phyloP scores from a whole-genome alignment of 2,888 invertebrate species.

The Apodemia mormo region DNA sequence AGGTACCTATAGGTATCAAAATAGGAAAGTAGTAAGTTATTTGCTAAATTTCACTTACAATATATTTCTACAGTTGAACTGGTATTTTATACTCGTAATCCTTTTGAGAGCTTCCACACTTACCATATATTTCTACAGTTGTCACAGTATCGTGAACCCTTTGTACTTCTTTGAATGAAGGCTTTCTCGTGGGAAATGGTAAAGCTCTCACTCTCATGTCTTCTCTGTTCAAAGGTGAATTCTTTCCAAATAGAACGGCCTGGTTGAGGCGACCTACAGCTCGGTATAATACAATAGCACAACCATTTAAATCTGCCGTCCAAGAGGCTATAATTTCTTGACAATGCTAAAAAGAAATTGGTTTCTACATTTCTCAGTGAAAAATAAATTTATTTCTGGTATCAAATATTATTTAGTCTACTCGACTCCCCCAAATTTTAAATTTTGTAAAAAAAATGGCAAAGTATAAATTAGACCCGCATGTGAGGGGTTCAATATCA shows the following conservation, averaged over 20 bases:
- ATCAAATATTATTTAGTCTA: conserved; percentile 20
- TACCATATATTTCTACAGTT: conserved; percentile 85
- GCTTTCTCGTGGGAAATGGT: conserved; percentile 91
- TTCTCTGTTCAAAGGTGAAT: conserved; percentile 83
- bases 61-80: too few species aligned
- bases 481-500: too few species aligned
- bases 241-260: conserved; percentile 88
- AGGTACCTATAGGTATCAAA: too few species aligned
- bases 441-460: too few species aligned
- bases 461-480: too few species aligned
- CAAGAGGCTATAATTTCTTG: conserved; percentile 86
- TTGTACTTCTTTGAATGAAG: conserved; percentile 90
- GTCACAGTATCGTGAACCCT: conserved; percentile 87
- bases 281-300: conserved; percentile 88
- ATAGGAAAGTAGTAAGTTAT: too few species aligned
- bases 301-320: conserved; percentile 84
- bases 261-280: conserved; percentile 88
- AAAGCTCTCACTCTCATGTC: conserved; percentile 85
- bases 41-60: too few species aligned
- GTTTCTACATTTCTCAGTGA: too few species aligned
- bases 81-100: too few species aligned
- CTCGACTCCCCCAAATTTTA: too few species aligned
- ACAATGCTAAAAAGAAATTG: conserved; percentile 83
- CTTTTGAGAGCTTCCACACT: conserved; percentile 36
- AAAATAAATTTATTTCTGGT: too few species aligned